These are phyloP conservation scores for Allacma fusca DNA, from an alignment of 2,888 invertebrate genomes.

Conservation along the genomic window DNA sequence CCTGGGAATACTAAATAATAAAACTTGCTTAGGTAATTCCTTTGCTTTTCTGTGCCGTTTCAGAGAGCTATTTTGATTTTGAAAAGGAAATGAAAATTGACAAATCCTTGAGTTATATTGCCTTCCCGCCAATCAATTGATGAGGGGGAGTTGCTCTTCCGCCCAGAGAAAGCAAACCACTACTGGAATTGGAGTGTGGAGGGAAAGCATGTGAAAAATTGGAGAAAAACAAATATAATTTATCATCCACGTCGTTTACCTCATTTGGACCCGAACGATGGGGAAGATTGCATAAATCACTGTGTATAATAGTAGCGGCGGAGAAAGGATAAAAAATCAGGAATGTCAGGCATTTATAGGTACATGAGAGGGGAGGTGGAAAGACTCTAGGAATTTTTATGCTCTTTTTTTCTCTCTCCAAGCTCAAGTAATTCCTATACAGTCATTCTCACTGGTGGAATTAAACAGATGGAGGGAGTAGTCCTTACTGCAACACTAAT, in stretches of 20 bases:
- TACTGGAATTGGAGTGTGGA: neutral
- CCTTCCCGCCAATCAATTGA: slow-evolving; percentile 1
- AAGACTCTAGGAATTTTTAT: neutral
- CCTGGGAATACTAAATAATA: no score
- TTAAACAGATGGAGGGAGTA: slow-evolving; percentile 22
- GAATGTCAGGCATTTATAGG: slow-evolving; percentile 7
- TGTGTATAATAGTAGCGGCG: neutral
- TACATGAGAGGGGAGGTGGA: neutral
- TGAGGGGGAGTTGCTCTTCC: slow-evolving; percentile 3
- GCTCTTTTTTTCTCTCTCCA: neutral
- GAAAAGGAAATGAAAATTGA: neutral
- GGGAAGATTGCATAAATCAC: slow-evolving; percentile 16
- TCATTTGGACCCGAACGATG: slow-evolving; percentile 13
- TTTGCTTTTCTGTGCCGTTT: neutral
- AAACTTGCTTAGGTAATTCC: neutral
- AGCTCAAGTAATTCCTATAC: neutral
- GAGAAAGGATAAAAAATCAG: slow-evolving; percentile 6
- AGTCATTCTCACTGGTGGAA: slow-evolving; percentile 32
- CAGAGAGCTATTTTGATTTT: no score
- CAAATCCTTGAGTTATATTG: slow-evolving; percentile 6
- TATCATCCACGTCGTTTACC: slow-evolving; percentile 11
- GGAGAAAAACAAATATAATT: slow-evolving; percentile 16
- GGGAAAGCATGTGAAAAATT: slow-evolving; percentile 13
- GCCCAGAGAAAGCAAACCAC: neutral
- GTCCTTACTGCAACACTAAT: neutral